A percentile compares a stretch with the other conserved stretches of the same genome.
Evolutionary conservation across 2,888 invertebrate genomes (phyloP).

Genomic region (Endomychus coccineus): DNA sequence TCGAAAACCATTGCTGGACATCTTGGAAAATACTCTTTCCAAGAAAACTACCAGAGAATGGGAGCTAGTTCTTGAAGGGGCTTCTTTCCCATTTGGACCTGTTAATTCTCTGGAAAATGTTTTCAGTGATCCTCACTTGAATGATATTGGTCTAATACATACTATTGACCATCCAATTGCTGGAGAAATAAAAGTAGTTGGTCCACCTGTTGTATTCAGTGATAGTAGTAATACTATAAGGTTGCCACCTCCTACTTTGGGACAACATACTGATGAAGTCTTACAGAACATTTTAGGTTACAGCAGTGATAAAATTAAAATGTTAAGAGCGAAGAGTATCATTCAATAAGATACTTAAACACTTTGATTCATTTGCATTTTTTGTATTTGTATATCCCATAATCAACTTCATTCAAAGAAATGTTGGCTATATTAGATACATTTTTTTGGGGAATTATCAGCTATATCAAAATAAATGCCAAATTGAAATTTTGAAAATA

Average conservation of each 20-base stretch:
- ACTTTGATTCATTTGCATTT: too few relatives aligned
- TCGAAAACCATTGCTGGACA: constrained; percentile 57
- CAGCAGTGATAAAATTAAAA: constrained; percentile 51
- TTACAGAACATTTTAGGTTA: constrained; percentile 61
- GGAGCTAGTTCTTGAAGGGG: constrained; percentile 61
- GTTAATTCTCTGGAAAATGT: constrained; percentile 80
- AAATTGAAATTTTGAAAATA: too few relatives aligned
- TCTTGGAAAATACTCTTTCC: constrained; percentile 52
- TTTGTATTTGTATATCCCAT: too few relatives aligned
- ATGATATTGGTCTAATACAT: constrained; percentile 63
- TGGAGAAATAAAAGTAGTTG: constrained; percentile 69
- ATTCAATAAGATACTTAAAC: constrained; percentile 42
- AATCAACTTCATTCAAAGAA: too few relatives aligned
- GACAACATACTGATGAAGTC: constrained; percentile 79
- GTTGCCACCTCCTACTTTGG: constrained; percentile 73
- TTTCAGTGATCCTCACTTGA: constrained; percentile 82
- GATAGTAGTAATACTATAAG: constrained; percentile 62
- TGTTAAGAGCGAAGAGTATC: constrained; percentile 43
- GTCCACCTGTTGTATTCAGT: constrained; percentile 80
- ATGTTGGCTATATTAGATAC: too few relatives aligned
- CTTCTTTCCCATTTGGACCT: constrained; percentile 81
- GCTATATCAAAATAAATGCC: too few relatives aligned
- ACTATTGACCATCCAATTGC: constrained; percentile 61
- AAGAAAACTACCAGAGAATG: constrained; percentile 67
- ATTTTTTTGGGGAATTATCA: too few relatives aligned